These are phyloP conservation scores for Micromussa lordhowensis DNA, from an alignment of 92 coral and sea anemone species.

Conservation along the genomic window DNA sequence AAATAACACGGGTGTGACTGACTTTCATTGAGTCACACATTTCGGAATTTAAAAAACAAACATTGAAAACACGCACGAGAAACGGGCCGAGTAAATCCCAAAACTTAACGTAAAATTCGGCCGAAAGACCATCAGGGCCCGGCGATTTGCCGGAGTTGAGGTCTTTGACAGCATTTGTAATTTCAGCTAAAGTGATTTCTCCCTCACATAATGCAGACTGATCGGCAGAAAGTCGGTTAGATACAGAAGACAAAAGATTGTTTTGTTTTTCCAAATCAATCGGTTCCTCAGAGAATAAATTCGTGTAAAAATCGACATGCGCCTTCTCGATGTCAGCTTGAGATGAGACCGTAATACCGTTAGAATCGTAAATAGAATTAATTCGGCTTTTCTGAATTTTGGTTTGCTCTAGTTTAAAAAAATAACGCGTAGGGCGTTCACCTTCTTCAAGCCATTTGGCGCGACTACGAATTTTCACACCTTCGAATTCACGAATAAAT, in stretches of 20 bases:
- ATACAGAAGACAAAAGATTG: neutral
- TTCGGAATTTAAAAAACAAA: neutral
- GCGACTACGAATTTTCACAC: neutral
- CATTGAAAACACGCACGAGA: neutral
- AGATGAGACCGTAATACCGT: neutral
- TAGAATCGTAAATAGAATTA: neutral
- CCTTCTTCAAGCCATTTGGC: slow-evolving; percentile 51
- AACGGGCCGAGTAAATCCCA: too few species aligned
- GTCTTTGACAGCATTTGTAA: neutral
- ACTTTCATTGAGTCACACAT: neutral
- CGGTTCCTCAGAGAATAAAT: neutral
- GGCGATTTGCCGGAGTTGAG: slow-evolving; percentile 1
- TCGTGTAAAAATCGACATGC: neutral
- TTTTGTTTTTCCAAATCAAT: neutral
- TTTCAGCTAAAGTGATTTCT: neutral
- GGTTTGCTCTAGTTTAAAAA: too few species aligned
- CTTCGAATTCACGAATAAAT: neutral
- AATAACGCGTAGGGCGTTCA: slow-evolving; percentile 15
- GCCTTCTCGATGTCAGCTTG: neutral
- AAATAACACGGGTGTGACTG: neutral
- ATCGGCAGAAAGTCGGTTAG: neutral
- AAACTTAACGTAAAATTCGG: slow-evolving; percentile 20
- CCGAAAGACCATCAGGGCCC: slow-evolving; percentile 18
- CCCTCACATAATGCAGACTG: slow-evolving; percentile 23
- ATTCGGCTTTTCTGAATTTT: neutral